Evolutionary conservation across 2,888 invertebrate species (phyloP), one percentile per base, ranked within the genome.

Genomic region (Tenthredo notha): DNA sequence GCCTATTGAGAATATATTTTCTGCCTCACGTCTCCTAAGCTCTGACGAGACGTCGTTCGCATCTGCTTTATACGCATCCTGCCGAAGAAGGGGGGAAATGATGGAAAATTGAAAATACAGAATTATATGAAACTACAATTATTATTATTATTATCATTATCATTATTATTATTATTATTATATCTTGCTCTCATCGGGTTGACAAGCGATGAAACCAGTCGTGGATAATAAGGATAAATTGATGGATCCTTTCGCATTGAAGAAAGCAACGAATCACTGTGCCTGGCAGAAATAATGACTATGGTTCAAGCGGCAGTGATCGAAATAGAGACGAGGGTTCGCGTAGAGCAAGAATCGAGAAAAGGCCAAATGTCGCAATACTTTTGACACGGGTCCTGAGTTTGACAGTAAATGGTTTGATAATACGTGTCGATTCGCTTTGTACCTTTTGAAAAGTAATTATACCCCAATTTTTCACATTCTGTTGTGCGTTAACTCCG

Each of bases 21-120:
- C 6, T 25, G 29, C 50, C 25, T 54, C 29, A n/a, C 74, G 40
- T n/a, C n/a, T 29, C 15, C 29, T 61, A 25, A 80, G 40, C 21
- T 21, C 29, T 80, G 80, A 80, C 80, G 61, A 80, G 80, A 80
- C 61, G 37, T 80, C 80, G 40, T 61, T 80, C 40, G 37, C 58
- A 78, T 58, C 58, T 58, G 78, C 58, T 78, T 40, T 25, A 40
- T 50, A 40, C 61, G 58, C 50, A 29, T 50, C 33, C n/a, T 58
- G 75, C 25, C 43, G 29, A 21, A 18, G 50, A 29, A 58, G 21
- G 50, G 40, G 58, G 10, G 33, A 18, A 40, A 21, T 6, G 40
- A 80, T 4, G 40, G n/a, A 37, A 37, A 61, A 80, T 58, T 21
- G 80, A 61, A 78, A 40, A 61, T 40, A 43, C 2, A 58, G 40